Evolutionary conservation across 2,113 vertebrate species (phyloP).

Genomic region (Salvelinus sp.): DNA sequence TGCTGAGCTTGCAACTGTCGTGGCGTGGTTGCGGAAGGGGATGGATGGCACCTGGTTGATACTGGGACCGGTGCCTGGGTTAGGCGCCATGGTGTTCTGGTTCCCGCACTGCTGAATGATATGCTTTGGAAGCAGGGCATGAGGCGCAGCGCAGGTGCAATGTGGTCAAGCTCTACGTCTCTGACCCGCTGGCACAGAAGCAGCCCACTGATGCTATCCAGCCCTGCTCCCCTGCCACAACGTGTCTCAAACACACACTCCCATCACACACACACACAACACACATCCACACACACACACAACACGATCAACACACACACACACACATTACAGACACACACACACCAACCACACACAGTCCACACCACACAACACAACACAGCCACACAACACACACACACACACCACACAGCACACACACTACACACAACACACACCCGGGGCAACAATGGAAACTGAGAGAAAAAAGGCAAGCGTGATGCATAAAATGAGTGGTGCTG

Average conservation of each 20-base stretch:
- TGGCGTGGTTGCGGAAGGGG: slow-evolving; percentile 1
- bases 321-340: too few species aligned
- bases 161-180: slow-evolving; percentile 44
- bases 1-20: slow-evolving; percentile 21
- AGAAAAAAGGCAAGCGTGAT: slow-evolving; percentile 1
- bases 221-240: slow-evolving; percentile 4
- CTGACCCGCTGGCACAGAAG: slow-evolving; percentile 45
- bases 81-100: slow-evolving; percentile 43
- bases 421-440: neutral
- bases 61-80: slow-evolving; percentile 24
- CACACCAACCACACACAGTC: too few species aligned
- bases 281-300: neutral
- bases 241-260: too few species aligned
- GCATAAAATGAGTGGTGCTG: too few species aligned
- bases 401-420: neutral
- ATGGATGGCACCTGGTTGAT: neutral
- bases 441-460: neutral
- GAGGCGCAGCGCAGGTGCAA: slow-evolving; percentile 37
- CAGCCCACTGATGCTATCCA: slow-evolving; percentile 40
- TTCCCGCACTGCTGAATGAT: slow-evolving; percentile 59
- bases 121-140: slow-evolving; percentile 60
- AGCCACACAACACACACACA: too few species aligned
- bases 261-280: neutral
- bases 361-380: too few species aligned
- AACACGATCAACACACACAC: neutral